Percentiles rank a stretch among this genome's conserved stretches.
Evolutionary conservation across 2,113 vertebrate species (phyloP).

Genomic region (Aegithalos caudatus): DNA sequence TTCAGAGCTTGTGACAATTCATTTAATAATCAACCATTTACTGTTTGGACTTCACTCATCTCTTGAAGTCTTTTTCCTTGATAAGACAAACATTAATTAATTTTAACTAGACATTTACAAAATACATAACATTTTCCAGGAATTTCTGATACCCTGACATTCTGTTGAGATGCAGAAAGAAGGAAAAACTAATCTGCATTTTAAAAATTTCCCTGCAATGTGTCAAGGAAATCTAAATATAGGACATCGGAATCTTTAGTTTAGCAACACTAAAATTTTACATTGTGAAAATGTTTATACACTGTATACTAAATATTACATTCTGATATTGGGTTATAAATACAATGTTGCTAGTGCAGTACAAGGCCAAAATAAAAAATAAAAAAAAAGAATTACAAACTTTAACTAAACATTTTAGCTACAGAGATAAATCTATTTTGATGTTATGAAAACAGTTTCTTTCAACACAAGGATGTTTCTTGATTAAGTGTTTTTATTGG

Average conservation of each 20-base stretch:
- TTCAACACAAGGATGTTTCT: neutral
- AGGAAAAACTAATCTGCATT: neutral
- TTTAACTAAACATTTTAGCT: neutral
- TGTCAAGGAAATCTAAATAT: neutral
- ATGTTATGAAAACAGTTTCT: neutral
- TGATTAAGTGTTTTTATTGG: neutral
- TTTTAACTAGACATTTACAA: neutral
- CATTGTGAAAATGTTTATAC: neutral
- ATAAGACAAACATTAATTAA: neutral
- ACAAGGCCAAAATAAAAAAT: neutral
- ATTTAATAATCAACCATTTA: neutral
- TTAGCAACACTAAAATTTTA: neutral
- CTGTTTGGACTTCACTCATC: neutral
- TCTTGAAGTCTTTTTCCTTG: neutral
- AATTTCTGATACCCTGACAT: neutral
- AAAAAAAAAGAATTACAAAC: neutral
- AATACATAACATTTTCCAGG: neutral
- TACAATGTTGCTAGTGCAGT: neutral
- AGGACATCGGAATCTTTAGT: neutral
- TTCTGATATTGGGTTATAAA: neutral
- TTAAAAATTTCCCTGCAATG: neutral
- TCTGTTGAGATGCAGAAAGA: neutral
- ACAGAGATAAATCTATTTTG: neutral
- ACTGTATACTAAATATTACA: neutral
- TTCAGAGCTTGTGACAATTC: neutral